Percentiles rank a stretch among this genome's conserved stretches.
These are phyloP conservation scores for Alligator mississippiensis DNA, from an alignment of 2,113 vertebrate genomes.

Conservation along the genomic window DNA sequence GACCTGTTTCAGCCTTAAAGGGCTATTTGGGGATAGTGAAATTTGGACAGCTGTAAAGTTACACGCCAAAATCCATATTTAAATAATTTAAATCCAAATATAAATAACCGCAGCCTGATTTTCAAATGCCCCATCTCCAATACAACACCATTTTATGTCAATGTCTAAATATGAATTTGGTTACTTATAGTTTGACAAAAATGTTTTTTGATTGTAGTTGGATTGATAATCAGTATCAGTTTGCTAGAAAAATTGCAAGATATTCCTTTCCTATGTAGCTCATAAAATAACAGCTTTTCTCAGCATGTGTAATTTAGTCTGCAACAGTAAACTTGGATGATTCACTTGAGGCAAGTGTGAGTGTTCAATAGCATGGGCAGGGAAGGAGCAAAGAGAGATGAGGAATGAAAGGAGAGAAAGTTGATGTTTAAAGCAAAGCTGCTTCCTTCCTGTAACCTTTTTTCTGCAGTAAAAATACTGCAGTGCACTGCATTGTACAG, in stretches of 20 bases:
- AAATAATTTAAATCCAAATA: background rate
- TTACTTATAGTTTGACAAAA: background rate
- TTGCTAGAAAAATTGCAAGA: background rate
- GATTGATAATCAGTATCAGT: background rate
- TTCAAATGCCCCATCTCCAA: background rate
- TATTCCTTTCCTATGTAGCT: background rate
- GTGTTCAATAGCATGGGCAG: background rate
- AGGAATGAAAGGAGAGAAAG: background rate
- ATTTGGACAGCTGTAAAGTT: background rate
- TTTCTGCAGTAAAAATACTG: background rate
- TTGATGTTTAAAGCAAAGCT: background rate
- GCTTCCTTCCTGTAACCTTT: background rate
- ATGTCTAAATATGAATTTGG: background rate
- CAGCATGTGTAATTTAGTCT: background rate
- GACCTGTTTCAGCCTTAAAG: background rate
- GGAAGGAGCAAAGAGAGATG: background rate
- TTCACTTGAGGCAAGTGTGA: background rate
- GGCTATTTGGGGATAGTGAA: background rate
- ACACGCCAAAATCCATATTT: constrained; percentile 7
- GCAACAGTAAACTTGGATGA: background rate
- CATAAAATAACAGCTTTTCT: background rate
- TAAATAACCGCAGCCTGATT: background rate
- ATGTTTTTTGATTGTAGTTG: background rate
- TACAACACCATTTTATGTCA: background rate
- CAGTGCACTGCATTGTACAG: background rate